Evolutionary conservation across 2,797 vertebrate genomes (phyloP).

Genomic region (Myioborus miniatus): DNA sequence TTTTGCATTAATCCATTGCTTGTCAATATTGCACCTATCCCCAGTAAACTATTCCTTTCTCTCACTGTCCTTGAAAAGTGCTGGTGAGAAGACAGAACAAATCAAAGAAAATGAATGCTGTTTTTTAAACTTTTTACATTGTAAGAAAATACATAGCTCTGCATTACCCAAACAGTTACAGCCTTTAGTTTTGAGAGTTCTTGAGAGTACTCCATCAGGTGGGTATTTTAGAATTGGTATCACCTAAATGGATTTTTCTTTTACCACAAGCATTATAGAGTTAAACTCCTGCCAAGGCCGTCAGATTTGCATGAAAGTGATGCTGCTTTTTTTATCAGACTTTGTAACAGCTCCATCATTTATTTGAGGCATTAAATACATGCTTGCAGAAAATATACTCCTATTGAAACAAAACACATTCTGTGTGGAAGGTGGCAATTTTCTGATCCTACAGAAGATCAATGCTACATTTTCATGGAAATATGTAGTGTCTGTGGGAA

Average conservation of each 20-base stretch:
- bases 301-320: background rate
- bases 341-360: background rate
- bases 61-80: background rate
- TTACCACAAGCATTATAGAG: background rate
- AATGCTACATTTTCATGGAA: background rate
- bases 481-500: background rate
- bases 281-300: background rate
- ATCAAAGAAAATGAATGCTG: background rate
- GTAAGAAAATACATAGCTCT: background rate
- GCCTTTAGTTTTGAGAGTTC: background rate
- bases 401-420: background rate
- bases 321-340: background rate
- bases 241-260: background rate
- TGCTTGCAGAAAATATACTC: background rate
- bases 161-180: background rate
- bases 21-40: background rate
- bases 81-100: background rate
- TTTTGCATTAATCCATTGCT: background rate
- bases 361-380: background rate
- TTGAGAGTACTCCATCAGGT: background rate
- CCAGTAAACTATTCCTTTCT: background rate
- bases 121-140: background rate
- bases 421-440: background rate
- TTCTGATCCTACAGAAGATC: background rate
- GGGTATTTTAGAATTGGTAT: background rate